These are phyloP conservation scores for Turritopsis dohrnii DNA, from an alignment of 30 jellyfish, hydroid and myxozoan genomes.

Conservation along the genomic window DNA sequence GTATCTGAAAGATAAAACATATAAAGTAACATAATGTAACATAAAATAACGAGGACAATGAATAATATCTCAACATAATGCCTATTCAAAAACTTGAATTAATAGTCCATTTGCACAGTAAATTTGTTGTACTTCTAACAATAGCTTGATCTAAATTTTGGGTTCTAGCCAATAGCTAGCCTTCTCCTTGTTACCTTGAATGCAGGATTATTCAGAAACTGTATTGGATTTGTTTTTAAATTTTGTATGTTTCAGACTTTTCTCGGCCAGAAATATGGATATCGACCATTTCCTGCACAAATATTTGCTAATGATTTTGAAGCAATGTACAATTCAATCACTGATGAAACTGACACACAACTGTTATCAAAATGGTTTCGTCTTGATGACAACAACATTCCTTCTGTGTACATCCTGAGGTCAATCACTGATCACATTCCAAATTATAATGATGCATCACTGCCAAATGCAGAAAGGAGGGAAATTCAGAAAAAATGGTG, in stretches of 20 bases:
- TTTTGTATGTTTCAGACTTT: slow-evolving; percentile 46
- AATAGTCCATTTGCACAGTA: too few relatives aligned
- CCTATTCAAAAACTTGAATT: too few relatives aligned
- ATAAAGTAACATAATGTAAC: too few relatives aligned
- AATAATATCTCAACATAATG: too few relatives aligned
- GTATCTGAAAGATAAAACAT: too few relatives aligned
- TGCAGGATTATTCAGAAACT: too few relatives aligned
- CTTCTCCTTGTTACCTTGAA: too few relatives aligned
- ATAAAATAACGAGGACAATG: too few relatives aligned
- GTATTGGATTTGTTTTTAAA: too few relatives aligned
- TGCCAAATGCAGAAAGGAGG: slow-evolving; percentile 38
- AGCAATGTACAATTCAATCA: slow-evolving; percentile 29
- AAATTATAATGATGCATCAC: slow-evolving; percentile 48
- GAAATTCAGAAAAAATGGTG: slow-evolving; percentile 66
- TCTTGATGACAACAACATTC: slow-evolving; percentile 57
- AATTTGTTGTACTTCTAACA: too few relatives aligned
- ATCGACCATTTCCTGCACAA: slow-evolving; percentile 87
- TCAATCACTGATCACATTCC: slow-evolving; percentile 52
- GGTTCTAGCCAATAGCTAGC: too few relatives aligned
- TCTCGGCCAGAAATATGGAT: slow-evolving; percentile 82
- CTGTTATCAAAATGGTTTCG: slow-evolving; percentile 57
- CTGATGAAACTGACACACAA: slow-evolving; percentile 34
- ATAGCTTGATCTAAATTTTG: too few relatives aligned
- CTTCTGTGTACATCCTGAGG: slow-evolving; percentile 55
- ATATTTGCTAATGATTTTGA: slow-evolving; percentile 59